Conservation (phyloP, 2,113 vertebrate species). For the Colius striatus region DNA sequence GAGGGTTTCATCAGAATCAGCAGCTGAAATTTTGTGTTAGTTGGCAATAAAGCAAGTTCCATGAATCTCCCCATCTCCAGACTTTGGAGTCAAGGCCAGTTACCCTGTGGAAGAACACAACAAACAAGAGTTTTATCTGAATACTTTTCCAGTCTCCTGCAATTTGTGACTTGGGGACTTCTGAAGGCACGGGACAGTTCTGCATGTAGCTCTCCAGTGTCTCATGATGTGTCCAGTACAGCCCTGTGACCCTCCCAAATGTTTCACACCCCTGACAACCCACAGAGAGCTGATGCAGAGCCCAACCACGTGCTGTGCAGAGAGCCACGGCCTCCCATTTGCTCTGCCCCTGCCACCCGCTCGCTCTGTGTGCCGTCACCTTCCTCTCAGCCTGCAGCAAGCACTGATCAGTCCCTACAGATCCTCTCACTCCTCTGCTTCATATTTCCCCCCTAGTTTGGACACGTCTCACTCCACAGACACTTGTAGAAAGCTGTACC, state of each 20-base stretch:
- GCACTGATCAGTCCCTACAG: neutral
- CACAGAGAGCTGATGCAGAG: fast-evolving
- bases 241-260: too few species aligned
- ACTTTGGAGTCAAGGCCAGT: neutral
- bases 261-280: too few species aligned
- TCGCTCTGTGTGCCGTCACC: neutral
- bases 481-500: neutral
- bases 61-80: neutral
- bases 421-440: neutral
- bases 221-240: fast-evolving
- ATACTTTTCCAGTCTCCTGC: neutral
- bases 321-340: neutral
- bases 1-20: neutral
- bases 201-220: fast-evolving
- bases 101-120: neutral
- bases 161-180: neutral
- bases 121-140: neutral
- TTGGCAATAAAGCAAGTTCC: neutral
- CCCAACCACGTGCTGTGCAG: fast-evolving
- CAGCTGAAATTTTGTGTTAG: neutral
- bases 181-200: neutral
- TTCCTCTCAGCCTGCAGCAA: neutral
- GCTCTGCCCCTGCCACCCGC: neutral
- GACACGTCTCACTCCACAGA: neutral
- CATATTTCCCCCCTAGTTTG: too few species aligned